Base-by-base conservation (phyloP, 1,140 invertebrate species). In the Hylyphantes graminicola region DNA sequence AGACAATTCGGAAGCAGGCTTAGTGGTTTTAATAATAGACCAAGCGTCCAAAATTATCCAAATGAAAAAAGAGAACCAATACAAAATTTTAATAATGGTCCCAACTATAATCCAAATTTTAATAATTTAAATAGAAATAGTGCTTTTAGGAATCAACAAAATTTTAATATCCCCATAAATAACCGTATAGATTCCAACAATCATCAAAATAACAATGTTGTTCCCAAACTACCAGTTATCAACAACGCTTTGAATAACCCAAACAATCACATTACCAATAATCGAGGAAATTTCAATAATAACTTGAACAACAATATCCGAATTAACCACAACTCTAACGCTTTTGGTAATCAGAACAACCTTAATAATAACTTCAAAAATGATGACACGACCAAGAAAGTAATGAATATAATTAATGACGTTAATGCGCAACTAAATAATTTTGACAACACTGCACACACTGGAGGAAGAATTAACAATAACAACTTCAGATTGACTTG, bases 401-500 rank as follows among this genome's bases (percentile, higher is more conserved):
- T 81, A 19, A 12, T 81, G 10, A 73, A 75, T 53, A 19, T 74
- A 19, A 83, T 83, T 55, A 65, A 83, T 13, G 72, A 67, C 17
- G 80, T 83, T 11, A 83, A 61, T 65, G 50, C 70, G 3, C 80
- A 73, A 15, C 57, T 83, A 61, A 75, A 55, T 9, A 80, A 68
- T 50, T 21, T 67, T 7, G 12, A 79, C 15, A 68, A 75, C 15
- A 73, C 53, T 51, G n/a, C 55, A 1, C 48, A 55, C 12, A 19
- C 13, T 7, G 17, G 54, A 53, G n/a, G 10, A 17, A 17, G 53
- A 21, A 7, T 61, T 61, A 57, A 70, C 54, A 35, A 35, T 35
- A 83, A 75, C 11, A 72, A 75, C 11, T 59, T 76, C 10, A 63
- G 64, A 7, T 17, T 77, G 21, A 85, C 82, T 10, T 85, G 82